Evolutionary conservation across 2,797 vertebrate genomes (phyloP).

Genomic region (Merluccius polli): DNA sequence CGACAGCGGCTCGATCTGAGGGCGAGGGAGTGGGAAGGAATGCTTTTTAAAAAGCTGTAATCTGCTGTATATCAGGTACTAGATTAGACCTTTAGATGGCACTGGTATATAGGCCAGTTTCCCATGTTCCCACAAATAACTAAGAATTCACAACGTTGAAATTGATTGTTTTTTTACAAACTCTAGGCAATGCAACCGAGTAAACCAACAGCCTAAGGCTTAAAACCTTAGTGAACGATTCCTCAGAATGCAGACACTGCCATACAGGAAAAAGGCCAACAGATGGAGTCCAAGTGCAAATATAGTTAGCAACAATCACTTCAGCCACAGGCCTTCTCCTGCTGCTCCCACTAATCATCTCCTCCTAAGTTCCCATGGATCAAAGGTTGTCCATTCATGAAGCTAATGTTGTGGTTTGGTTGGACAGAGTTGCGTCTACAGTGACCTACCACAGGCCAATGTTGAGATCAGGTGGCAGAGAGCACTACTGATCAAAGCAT

Average conservation of each 20-base stretch:
- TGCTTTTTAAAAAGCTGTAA: background rate
- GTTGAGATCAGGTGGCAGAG: background rate
- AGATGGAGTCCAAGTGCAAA: background rate
- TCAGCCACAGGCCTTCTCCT: background rate
- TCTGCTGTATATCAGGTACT: background rate
- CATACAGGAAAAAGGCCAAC: background rate
- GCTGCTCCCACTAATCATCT: background rate
- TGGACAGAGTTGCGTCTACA: too few relatives aligned
- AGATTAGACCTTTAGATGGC: background rate
- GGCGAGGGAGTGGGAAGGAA: background rate
- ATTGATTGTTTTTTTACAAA: too few relatives aligned
- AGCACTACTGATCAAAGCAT: too few relatives aligned
- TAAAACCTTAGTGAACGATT: background rate
- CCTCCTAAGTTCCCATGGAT: background rate
- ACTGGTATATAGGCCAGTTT: background rate
- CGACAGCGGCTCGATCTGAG: conserved; percentile 88
- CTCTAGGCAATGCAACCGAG: background rate
- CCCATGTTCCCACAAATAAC: too few relatives aligned
- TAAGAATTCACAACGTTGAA: too few relatives aligned
- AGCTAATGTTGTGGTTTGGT: too few relatives aligned
- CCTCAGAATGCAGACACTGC: background rate
- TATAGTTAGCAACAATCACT: background rate
- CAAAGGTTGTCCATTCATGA: too few relatives aligned
- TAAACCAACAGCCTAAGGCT: background rate
- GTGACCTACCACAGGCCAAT: too few relatives aligned